Evolutionary conservation across 1,140 invertebrate species (phyloP), one percentile per base, ranked within the genome.

Genomic region (Frieseomelitta varia): DNA sequence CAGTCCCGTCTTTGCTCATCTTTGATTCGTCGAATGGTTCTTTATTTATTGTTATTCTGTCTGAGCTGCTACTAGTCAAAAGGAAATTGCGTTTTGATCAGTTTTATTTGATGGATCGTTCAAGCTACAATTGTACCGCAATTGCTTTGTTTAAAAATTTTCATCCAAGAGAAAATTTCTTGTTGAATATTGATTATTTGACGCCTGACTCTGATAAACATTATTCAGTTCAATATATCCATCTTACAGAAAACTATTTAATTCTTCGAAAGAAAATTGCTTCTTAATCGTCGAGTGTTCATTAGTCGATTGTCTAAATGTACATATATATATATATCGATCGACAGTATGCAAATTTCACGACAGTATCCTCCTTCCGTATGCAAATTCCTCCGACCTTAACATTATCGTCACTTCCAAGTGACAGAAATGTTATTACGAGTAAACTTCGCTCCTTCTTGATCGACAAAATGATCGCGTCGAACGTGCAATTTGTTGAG

Each of bases 371-470:
- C 61, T n/a, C 15, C 14, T n/a, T 15, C 61, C 61, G 15, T n/a
- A n/a, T 63, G 61, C 61, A 63, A 63, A 63, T 63, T 12, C 61
- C n/a, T 27, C n/a, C 24, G n/a, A 65, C 63, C n/a, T 65, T 65
- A 65, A 65, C 63, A 27, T 65, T 65, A 65, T 65, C n/a, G 63
- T 65, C n/a, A 27, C 63, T 65, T 65, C 4, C n/a, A 27, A 65
- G 15, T 65, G 63, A 65, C 63, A 65, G 63, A 65, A n/a, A 65
- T n/a, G n/a, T 65, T 65, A 65, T 65, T 17, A 27, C n/a, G 63
- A 27, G 63, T 65, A 65, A 65, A 6, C 63, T 65, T 27, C n/a
- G 63, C 27, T 65, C 61, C 14, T 27, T 65, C n/a, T 65, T 65
- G 63, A 65, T 65, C 63, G 63, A 27, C n/a, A 27, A 65, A 65